A percentile compares a stretch with the other conserved stretches of the same genome.
Evolutionary conservation across 1,140 invertebrate genomes (phyloP).

Genomic region (Bombyx mandarina): DNA sequence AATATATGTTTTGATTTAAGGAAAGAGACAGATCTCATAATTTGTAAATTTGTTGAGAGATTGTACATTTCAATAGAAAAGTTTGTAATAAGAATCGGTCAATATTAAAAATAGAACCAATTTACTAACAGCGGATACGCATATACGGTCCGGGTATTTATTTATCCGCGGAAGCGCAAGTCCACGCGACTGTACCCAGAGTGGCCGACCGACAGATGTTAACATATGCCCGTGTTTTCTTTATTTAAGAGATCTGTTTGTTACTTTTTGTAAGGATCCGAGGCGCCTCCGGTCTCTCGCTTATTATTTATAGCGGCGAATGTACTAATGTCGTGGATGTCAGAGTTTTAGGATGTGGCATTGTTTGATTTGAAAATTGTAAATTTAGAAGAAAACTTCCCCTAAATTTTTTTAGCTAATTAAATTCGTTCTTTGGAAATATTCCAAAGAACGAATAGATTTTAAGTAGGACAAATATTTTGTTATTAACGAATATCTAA

Average conservation of each 20-base stretch:
- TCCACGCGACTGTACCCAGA: slow-evolving; percentile 13
- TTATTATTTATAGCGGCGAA: slow-evolving; percentile 64
- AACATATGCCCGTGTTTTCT: slow-evolving; percentile 66
- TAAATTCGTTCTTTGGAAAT: no score
- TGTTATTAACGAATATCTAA: no score
- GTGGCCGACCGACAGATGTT: slow-evolving; percentile 51
- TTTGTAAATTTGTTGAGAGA: not conserved
- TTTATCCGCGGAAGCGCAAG: slow-evolving; percentile 12
- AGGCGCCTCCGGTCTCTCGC: slow-evolving; percentile 60
- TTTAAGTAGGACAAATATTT: no score
- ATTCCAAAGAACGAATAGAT: no score
- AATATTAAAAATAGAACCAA: slow-evolving; percentile 4
- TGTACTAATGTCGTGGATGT: slow-evolving; percentile 26
- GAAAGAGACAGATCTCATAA: not conserved
- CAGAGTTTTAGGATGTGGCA: no score
- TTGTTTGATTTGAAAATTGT: no score
- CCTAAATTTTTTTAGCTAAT: no score
- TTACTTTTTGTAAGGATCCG: slow-evolving; percentile 65
- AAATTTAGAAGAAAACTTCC: no score
- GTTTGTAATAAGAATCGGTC: not conserved
- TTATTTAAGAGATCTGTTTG: slow-evolving; percentile 68
- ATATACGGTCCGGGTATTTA: slow-evolving; percentile 28
- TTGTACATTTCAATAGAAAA: not conserved
- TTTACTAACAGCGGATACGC: slow-evolving; percentile 7
- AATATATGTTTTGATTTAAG: no score